phyloP scores from a whole-genome alignment of 2,113 vertebrate species.

The Felis catus region DNA sequence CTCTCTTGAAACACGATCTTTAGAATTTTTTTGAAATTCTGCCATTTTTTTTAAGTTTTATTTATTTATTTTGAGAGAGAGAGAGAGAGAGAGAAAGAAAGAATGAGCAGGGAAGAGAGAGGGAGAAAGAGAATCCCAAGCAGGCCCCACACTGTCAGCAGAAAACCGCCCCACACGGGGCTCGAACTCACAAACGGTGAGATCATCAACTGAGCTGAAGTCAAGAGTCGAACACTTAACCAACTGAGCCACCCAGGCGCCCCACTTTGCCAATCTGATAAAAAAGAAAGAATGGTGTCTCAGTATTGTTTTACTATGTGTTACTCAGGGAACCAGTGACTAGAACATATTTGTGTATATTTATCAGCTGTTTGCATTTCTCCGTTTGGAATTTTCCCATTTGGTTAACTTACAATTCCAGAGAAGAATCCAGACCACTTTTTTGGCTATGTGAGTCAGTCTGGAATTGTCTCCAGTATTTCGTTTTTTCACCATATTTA shows the following conservation, averaged over 20 bases:
- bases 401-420: neutral
- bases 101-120: too few species aligned
- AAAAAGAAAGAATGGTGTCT: neutral
- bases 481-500: neutral
- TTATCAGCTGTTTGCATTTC: neutral
- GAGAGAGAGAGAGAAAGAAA: too few species aligned
- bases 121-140: too few species aligned
- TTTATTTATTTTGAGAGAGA: too few species aligned
- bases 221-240: too few species aligned
- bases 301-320: neutral
- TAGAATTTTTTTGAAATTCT: neutral
- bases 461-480: neutral
- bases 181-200: too few species aligned
- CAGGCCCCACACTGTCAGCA: too few species aligned
- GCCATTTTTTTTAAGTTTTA: too few species aligned
- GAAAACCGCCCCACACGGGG: too few species aligned
- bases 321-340: neutral
- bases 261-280: neutral
- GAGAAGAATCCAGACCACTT: neutral
- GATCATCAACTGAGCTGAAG: too few species aligned
- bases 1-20: neutral
- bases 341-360: neutral
- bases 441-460: neutral
- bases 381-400: neutral
- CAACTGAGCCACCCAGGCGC: too few species aligned